Evolutionary conservation across 35 echinoderm and acorn worm genomes (phyloP), one percentile per base, ranked within the genome.

Genomic region (Strongylocentrotus purpuratus): DNA sequence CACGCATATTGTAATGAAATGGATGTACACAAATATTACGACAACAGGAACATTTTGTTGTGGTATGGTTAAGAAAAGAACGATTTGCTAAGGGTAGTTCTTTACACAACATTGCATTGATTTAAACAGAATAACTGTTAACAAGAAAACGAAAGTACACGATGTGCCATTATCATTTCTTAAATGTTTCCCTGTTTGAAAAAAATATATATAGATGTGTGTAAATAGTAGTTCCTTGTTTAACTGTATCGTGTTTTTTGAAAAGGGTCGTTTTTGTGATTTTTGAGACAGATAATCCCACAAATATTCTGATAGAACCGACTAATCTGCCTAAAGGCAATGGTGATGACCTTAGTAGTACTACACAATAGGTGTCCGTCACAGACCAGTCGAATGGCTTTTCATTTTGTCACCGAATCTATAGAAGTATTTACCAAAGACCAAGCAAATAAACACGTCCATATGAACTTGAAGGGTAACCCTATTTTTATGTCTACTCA

Each of bases 401-500:
- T 78, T 78, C 65, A 78, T 78, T 78, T 78, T 78, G 65, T 78
- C 65, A 78, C 25, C 28, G 20, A 78, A 59, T 59, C 52, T 59
- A 59, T 59, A 59, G 52, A 87, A 28, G 1, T 33, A 15, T n/a
- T 15, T 17, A 89, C 87, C 87, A 89, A 89, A 86, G 32, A 89
- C 87, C 87, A 46, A 78, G 25, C 65, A 89, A 89, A 89, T 89
- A 89, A 89, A 89, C 33, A 89, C 87, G 87, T 89, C 87, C 32
- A 89, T 22, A 45, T 89, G 87, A 89, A 89, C 87, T 17, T 41
- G 87, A 14, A 78, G 65, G 65, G 28, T n/a, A 78, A 78, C 28
- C 65, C 25, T 8, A 78, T 78, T 78, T 28, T 25, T 78, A 55
- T 11, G 50, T 55, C 10, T 55, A 55, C 50, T 55, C 50, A 10